Evolutionary conservation across 2,797 vertebrate species (phyloP).

Genomic region (Argyrosomus regius): DNA sequence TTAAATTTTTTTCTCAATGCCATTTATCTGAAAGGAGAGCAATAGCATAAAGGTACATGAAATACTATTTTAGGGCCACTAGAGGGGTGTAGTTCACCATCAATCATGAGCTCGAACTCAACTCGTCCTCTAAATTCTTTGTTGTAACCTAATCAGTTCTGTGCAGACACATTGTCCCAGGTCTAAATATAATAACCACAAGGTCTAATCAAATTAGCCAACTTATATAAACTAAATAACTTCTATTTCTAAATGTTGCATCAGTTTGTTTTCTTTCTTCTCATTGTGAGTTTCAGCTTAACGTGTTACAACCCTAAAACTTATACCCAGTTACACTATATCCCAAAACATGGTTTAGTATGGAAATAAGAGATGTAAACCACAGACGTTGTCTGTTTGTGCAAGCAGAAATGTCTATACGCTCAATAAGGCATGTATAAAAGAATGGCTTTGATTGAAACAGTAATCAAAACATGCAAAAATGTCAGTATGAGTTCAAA

Average conservation of each 20-base stretch:
- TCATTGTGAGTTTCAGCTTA: background rate
- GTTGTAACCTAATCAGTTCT: conserved; percentile 24
- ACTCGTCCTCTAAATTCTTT: background rate
- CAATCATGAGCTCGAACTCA: background rate
- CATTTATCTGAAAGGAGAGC: background rate
- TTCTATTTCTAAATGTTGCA: background rate
- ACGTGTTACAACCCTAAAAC: background rate
- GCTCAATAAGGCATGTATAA: background rate
- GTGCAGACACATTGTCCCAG: conserved; percentile 21
- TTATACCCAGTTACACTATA: background rate
- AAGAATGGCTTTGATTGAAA: background rate
- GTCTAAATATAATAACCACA: conserved; percentile 15
- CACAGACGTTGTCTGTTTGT: background rate
- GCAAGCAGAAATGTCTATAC: background rate
- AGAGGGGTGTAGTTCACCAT: conserved; percentile 66
- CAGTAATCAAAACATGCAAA: background rate
- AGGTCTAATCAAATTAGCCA: conserved; percentile 14
- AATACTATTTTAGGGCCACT: conserved; percentile 53
- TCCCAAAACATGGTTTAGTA: background rate
- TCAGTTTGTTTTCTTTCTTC: background rate
- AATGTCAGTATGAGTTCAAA: background rate
- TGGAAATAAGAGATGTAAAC: conserved; percentile 19
- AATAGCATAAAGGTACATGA: background rate
- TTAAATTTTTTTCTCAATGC: background rate
- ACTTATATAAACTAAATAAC: background rate